Base-by-base conservation (phyloP, 2,888 invertebrate species). In the Caenorhabditis sp. region DNA sequence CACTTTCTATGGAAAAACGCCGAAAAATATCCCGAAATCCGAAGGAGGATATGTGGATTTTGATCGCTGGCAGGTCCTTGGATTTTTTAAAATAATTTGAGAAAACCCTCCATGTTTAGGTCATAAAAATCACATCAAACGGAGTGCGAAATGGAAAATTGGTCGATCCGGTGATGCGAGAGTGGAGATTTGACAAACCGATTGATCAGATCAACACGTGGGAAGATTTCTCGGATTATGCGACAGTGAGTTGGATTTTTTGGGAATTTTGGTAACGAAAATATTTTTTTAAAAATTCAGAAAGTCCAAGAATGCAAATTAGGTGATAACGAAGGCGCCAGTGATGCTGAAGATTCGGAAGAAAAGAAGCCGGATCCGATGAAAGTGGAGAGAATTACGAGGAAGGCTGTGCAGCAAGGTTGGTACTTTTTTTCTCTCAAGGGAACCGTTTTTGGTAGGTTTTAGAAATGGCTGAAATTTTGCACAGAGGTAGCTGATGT, bases 101-200 rank as follows among this genome's bases (percentile, higher is more conserved):
- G n/a, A 50, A 64, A 18, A 18, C n/a, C n/a, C n/a, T 65, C 15
- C 24, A 26, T 32, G 9, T 85, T 55, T 40, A 85, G 85, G 89
- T 91, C 22, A 88, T 90, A 3, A 90, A 89, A 82, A 89, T 89
- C 20, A 83, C 84, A 1, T 88, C 90, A 11, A 88, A 88, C 44
- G 90, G 90, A 28, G 77, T 90, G 18, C 71, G 89, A 55, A 88
- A 88, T 53, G 86, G 88, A 0, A 76, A 81, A 24, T 76, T 90
- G 18, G 86, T 90, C 35, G 90, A 91, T 64, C 88, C 89, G 13
- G 86, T 87, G 26, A 88, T 90, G 77, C 80, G 71, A 50, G 74
- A 83, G 24, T 78, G 89, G 68, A 65, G 90, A 15, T 15, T 55
- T 2, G 90, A 90, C 68, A 90, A 90, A 62, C 68, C 82, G 4